These are phyloP conservation scores for Pseudeuparius sepicola DNA, from an alignment of 2,888 invertebrate genomes.

Conservation along the genomic window DNA sequence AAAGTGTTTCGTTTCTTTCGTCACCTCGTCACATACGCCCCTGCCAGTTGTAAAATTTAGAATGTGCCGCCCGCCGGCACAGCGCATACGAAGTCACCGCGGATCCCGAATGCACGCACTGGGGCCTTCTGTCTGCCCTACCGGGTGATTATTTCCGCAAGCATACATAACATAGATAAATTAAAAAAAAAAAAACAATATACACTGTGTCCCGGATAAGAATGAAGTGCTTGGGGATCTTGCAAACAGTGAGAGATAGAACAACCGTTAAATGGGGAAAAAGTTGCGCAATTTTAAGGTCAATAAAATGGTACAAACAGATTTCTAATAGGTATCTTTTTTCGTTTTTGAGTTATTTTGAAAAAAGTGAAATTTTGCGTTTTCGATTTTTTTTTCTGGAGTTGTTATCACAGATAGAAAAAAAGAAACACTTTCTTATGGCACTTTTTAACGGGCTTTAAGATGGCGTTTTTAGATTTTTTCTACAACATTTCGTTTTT, in stretches of 20 bases:
- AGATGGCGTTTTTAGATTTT: conserved; percentile 1
- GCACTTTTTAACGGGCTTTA: neutral
- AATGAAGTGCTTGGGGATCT: conserved; percentile 1
- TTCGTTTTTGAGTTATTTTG: neutral
- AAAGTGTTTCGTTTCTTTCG: conserved; percentile 25
- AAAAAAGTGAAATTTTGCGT: neutral
- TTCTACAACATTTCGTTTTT: conserved; percentile 2
- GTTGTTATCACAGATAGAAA: neutral
- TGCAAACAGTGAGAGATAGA: conserved; percentile 1
- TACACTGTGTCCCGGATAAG: conserved; percentile 1
- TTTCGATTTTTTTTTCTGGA: conserved; percentile 1
- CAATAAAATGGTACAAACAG: neutral
- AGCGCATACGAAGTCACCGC: too few relatives aligned
- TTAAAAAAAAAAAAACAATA: too few relatives aligned
- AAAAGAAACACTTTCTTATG: neutral
- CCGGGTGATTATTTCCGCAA: too few relatives aligned
- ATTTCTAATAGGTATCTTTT: neutral
- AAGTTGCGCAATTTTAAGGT: conserved; percentile 1
- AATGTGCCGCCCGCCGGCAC: conserved; percentile 9
- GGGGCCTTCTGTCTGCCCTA: too few relatives aligned
- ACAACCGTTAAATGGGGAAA: conserved; percentile 1
- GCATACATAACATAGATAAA: too few relatives aligned
- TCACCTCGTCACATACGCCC: conserved; percentile 25
- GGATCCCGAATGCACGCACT: too few relatives aligned
- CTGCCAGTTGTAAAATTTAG: conserved; percentile 11